phyloP scores from a whole-genome alignment of 2,888 invertebrate species.

The Phalera bucephala region DNA sequence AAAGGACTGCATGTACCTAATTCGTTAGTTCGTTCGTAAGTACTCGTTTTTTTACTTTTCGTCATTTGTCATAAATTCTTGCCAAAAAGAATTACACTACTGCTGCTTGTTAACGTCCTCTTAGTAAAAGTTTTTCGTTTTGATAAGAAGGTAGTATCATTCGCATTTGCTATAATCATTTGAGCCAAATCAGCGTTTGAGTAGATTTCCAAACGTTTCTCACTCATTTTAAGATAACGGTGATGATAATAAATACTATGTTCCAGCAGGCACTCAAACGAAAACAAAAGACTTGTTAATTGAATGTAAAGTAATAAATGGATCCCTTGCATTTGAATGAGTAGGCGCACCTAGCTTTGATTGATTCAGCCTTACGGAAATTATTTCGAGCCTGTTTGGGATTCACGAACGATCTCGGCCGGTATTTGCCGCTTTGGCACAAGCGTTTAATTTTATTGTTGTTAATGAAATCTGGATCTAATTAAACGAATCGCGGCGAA shows the following conservation, averaged over 20 bases:
- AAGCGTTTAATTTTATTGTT: slow-evolving; percentile 51
- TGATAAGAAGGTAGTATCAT: too few relatives aligned
- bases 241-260: slow-evolving; percentile 1
- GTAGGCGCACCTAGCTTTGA: slow-evolving; percentile 59
- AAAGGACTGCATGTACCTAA: too few relatives aligned
- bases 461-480: slow-evolving; percentile 44
- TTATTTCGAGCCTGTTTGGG: slow-evolving; percentile 56
- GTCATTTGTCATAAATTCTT: too few relatives aligned
- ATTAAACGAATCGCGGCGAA: slow-evolving; percentile 23
- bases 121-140: too few relatives aligned
- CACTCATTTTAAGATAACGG: too few relatives aligned
- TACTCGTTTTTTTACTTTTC: too few relatives aligned
- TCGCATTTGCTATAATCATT: too few relatives aligned
- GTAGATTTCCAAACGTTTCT: too few relatives aligned
- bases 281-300: slow-evolving; percentile 56
- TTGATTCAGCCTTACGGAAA: slow-evolving; percentile 66
- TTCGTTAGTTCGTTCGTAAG: too few relatives aligned
- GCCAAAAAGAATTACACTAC: too few relatives aligned
- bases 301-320: slow-evolving; percentile 69
- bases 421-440: slow-evolving; percentile 52
- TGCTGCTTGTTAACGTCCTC: too few relatives aligned
- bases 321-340: slow-evolving; percentile 73
- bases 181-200: too few relatives aligned
- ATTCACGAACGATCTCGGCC: slow-evolving; percentile 56
- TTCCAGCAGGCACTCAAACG: slow-evolving; percentile 33